These are phyloP conservation scores for Orthosia incerta DNA, from an alignment of 2,888 invertebrate species.

Conservation along the genomic window DNA sequence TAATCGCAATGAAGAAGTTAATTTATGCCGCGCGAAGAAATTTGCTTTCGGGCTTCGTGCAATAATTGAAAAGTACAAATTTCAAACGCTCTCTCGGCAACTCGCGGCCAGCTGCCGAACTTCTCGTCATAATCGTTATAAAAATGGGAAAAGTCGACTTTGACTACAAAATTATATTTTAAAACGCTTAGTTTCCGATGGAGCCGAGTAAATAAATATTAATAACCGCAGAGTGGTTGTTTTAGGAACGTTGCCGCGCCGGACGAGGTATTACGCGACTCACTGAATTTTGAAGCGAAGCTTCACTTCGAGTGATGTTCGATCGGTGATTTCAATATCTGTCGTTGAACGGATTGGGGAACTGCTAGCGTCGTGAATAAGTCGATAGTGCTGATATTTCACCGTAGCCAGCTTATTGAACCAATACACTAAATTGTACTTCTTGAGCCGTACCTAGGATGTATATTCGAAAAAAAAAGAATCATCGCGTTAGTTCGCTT, in stretches of 20 bases:
- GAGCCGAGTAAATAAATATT: constrained; percentile 75
- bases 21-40: constrained; percentile 77
- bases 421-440: constrained; percentile 15
- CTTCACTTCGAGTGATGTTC: constrained; percentile 66
- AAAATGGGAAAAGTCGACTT: constrained; percentile 78
- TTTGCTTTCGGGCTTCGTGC: constrained; percentile 76
- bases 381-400: constrained; percentile 43
- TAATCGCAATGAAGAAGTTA: constrained; percentile 79
- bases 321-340: constrained; percentile 72
- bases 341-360: constrained; percentile 62
- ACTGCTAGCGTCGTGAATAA: constrained; percentile 38
- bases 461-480: background rate
- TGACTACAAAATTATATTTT: constrained; percentile 72
- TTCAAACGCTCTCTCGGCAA: constrained; percentile 73
- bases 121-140: constrained; percentile 79
- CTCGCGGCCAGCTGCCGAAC: constrained; percentile 72
- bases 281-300: constrained; percentile 74
- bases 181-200: constrained; percentile 70
- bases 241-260: constrained; percentile 77
- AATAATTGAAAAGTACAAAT: constrained; percentile 83
- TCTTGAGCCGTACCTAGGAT: background rate
- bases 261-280: constrained; percentile 75
- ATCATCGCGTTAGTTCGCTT: background rate
- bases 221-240: constrained; percentile 75
- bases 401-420: constrained; percentile 6